phyloP scores from a whole-genome alignment of 2,113 vertebrate genomes.

The Panthera uncia region DNA sequence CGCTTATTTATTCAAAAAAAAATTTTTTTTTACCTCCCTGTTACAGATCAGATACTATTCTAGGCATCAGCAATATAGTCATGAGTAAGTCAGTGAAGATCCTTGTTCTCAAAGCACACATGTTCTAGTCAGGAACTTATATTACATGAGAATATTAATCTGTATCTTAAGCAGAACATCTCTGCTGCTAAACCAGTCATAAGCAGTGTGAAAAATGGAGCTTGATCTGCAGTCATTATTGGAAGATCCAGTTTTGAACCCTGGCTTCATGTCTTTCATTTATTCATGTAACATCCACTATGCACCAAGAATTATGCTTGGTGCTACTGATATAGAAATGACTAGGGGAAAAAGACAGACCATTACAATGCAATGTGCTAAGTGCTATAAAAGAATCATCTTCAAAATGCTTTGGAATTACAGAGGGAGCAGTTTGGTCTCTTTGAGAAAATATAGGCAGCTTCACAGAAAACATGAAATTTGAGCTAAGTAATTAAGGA shows the following conservation, averaged over 20 bases:
- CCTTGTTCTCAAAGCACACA: not conserved
- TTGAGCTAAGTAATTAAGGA: conserved; percentile 41
- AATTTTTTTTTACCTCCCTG: not conserved
- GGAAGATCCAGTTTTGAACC: conserved; percentile 24
- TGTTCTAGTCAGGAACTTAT: not conserved
- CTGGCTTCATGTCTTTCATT: conserved; percentile 15
- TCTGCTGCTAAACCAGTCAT: not conserved
- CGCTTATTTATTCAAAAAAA: conserved; percentile 5
- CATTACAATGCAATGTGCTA: conserved; percentile 18
- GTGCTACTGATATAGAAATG: not conserved
- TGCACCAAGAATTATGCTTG: not conserved
- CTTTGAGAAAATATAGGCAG: conserved; percentile 20
- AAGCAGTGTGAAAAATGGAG: not conserved
- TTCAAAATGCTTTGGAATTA: conserved; percentile 39
- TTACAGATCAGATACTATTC: not conserved
- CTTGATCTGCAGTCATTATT: not conserved
- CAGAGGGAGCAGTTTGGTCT: conserved; percentile 1
- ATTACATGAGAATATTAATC: not conserved
- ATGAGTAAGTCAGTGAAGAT: not conserved
- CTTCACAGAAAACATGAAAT: conserved; percentile 50
- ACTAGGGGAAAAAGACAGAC: not conserved
- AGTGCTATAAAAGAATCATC: not conserved
- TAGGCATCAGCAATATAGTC: not conserved
- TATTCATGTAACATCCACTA: not conserved
- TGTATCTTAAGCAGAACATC: not conserved